Evolutionary conservation across 2,888 invertebrate genomes (phyloP), one percentile per base, ranked within the genome.

Genomic region (Cerastis rubricosa): DNA sequence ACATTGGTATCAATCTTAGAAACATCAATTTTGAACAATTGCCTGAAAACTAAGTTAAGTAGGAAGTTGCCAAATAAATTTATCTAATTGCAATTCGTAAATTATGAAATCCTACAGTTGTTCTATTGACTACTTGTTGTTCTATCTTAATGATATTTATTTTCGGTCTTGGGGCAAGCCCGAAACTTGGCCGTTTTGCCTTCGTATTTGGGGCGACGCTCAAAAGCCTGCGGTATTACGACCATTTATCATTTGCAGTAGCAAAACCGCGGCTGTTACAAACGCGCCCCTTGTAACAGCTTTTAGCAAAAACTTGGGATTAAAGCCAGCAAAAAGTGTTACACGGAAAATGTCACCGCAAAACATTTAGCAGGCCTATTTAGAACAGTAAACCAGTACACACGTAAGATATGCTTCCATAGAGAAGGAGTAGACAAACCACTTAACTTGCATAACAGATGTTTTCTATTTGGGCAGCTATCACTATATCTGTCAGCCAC

Each of bases 391-490:
- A 69, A 81, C 9, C 71, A 67, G 51, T 70, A 59, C 69, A 74
- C 74, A 75, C 40, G 43, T 66, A 71, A 83, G 64, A 86, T 66
- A 87, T 47, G 19, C 67, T 73, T 71, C 63, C 57, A 65, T 73
- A 61, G 49, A 29, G n/a, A 35, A 65, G 19, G 54, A 61, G 35
- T 29, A 25, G 64, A 25, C n/a, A 43, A 57, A 25, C 61, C 83
- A 85, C 85, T 88, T 81, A 82, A 87, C 70, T 81, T 76, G 64
- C 68, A 64, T 70, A 88, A 80, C 88, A 85, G 80, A 85, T 87
- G 85, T 71, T 87, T 78, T 83, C 69, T 87, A 79, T 87, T 88
- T 87, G 82, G 29, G 72, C 78, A 88, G 83, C 83, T 81, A 87
- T 87, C 77, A 80, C 67, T 88, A 83, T 83, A 81, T 78, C 80